These are phyloP conservation scores for Halisarca cf. caerulea DNA, from an alignment of 37 sponge, comb jelly and placozoan species.

Conservation along the genomic window DNA sequence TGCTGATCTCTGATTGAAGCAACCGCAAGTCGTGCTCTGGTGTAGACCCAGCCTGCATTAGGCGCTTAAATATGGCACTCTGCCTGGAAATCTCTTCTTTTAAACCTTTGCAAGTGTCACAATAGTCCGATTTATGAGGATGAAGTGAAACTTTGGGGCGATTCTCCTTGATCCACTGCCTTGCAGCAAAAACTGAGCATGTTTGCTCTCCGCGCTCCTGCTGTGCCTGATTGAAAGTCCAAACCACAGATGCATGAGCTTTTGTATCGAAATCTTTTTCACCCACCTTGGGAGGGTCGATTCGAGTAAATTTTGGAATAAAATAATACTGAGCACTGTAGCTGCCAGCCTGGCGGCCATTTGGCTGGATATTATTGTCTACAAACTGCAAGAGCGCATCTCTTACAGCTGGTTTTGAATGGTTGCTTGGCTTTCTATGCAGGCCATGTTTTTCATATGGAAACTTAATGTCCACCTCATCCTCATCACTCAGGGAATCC, in stretches of 20 bases:
- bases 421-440: not conserved
- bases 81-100: slow-evolving; percentile 17
- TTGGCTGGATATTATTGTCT: slow-evolving; percentile 35
- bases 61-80: slow-evolving; percentile 20
- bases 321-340: slow-evolving; percentile 35
- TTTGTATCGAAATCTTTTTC: too few relatives aligned
- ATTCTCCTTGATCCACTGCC: too few relatives aligned
- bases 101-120: slow-evolving; percentile 36
- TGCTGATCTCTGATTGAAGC: not conserved
- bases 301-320: too few relatives aligned
- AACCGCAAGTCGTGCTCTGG: not conserved
- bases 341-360: slow-evolving; percentile 42
- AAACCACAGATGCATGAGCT: too few relatives aligned
- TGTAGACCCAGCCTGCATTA: slow-evolving; percentile 44
- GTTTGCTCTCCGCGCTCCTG: too few relatives aligned
- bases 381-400: slow-evolving; percentile 45
- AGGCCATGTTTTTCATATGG: too few relatives aligned
- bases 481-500: too few relatives aligned
- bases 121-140: slow-evolving; percentile 40
- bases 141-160: too few relatives aligned
- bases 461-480: too few relatives aligned
- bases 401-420: slow-evolving; percentile 8
- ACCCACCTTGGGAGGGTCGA: too few relatives aligned
- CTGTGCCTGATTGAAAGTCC: too few relatives aligned
- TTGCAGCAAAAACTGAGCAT: too few relatives aligned